Evolutionary conservation across 2,113 vertebrate genomes (phyloP), one percentile per base, ranked within the genome.

Genomic region (Semnornis frantzii): DNA sequence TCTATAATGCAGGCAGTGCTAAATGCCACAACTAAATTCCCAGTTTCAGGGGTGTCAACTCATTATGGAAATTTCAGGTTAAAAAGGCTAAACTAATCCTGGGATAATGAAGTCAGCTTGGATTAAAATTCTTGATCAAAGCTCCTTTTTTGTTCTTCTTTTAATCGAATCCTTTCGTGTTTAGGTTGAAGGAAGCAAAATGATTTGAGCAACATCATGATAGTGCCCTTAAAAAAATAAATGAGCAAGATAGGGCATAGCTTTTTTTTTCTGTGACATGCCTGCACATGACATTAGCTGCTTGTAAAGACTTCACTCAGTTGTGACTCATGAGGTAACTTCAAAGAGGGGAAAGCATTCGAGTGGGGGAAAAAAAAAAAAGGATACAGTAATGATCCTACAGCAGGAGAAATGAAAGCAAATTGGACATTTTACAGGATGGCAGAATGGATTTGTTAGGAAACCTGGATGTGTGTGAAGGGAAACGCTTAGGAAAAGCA

Each of bases 181-280:
- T 65, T 34, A 59, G 4, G 5, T 82, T 78, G 68, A 44, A 4
- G 12, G 25, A 77, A 68, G 42, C 6, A 23, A 85, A 76, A 58
- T 59, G 0, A 8, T 65, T 92, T 81, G 12, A 42, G 14, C 66
- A 83, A 66, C 2, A 37, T 44, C 3, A 13, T 44, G 58, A 50
- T 6, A 13, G 0, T 3, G 0, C 76, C 58, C 27, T 55, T 72
- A 28, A 69, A 57, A 90, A 71, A 42, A 42, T 10, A 37, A 37
- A 42, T 0, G 0, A 1, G 4, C n/a, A 63, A 90, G 3, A 4
- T 16, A 33, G 9, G 7, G 70, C 13, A 58, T 2, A 21, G 11
- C 7, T 69, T 12, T 69, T 69, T 14, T 69, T 48, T 87, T 69
- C 90, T 12, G 34, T 79, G 10, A 50, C 17, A 52, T 27, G 10